phyloP scores from a whole-genome alignment of 2,113 vertebrate species.

The Furnarius figulus region DNA sequence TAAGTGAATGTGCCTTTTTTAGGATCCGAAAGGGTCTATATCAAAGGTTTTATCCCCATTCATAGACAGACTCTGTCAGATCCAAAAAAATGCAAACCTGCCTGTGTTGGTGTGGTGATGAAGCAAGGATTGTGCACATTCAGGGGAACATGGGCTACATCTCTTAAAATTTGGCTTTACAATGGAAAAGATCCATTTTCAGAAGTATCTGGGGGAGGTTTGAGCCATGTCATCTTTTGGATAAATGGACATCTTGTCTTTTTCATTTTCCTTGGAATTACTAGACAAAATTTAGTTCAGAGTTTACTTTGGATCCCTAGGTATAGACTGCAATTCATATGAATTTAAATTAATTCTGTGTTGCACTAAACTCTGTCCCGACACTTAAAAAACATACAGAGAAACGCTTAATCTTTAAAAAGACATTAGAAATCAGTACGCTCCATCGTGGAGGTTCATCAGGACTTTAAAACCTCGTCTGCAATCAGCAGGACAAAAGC shows the following conservation, averaged over 20 bases:
- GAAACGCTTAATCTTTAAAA: not conserved
- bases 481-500: not conserved
- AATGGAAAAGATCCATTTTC: not conserved
- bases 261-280: not conserved
- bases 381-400: not conserved
- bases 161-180: not conserved
- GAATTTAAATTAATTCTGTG: not conserved
- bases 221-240: not conserved
- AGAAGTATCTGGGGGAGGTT: not conserved
- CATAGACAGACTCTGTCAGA: not conserved
- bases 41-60: not conserved
- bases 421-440: not conserved
- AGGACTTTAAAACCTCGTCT: not conserved
- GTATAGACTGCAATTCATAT: not conserved
- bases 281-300: not conserved
- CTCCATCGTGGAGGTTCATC: not conserved
- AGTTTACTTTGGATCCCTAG: not conserved
- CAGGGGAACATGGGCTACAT: rapidly evolving
- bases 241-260: rapidly evolving
- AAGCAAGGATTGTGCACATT: not conserved
- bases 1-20: not conserved
- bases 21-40: not conserved
- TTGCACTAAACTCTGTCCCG: not conserved
- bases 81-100: not conserved
- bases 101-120: no score